Base-by-base conservation (phyloP, 35 echinoderm and acorn worm species). In the Ptychodera flava region DNA sequence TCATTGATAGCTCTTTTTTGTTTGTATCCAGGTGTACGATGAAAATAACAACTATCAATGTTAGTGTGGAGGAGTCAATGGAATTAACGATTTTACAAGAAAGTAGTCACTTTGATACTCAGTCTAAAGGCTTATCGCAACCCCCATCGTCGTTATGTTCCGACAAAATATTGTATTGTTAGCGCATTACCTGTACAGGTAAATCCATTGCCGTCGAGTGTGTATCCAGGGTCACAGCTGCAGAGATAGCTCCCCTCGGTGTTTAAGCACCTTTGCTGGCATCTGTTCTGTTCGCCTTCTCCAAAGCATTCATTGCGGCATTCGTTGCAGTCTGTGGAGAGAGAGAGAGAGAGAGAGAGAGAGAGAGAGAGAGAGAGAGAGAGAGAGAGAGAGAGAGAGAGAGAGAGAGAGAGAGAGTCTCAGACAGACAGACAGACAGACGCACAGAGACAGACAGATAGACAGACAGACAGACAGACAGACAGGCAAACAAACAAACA, bases 221-320 rank as follows among this genome's bases (percentile, higher is more conserved):
- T 16, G 85, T 91, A 97, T 0, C 95, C 95, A 36, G 32, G 22
- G n/a, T 80, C 27, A 76, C 95, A 97, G 33, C 36, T 33, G 86
- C 95, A 97, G 6, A 78, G 10, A 31, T 78, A 97, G 1, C 89
- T 77, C n/a, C 87, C 87, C 14, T 91, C 82, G 31, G 35, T 89
- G 77, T 97, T 97, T 79, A 76, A 87, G 79, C 95, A 97, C 28
- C 86, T 76, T 38, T 97, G 95, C 28, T 91, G 77, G 78, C 94
- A 97, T 36, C 22, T 6, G 22, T 64, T 64, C 22, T 6, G 6
- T 6, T 64, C 45, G 22, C n/a, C n/a, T n/a, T n/a, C n/a, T n/a
- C n/a, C n/a, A n/a, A n/a, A n/a, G n/a, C n/a, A n/a, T n/a, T 64
- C 45, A 64, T 22, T 64, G 6, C 6, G 45, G 22, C 45, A 64